Base-by-base conservation (phyloP, 1,140 invertebrate species). In the Potamilus streckersoni region DNA sequence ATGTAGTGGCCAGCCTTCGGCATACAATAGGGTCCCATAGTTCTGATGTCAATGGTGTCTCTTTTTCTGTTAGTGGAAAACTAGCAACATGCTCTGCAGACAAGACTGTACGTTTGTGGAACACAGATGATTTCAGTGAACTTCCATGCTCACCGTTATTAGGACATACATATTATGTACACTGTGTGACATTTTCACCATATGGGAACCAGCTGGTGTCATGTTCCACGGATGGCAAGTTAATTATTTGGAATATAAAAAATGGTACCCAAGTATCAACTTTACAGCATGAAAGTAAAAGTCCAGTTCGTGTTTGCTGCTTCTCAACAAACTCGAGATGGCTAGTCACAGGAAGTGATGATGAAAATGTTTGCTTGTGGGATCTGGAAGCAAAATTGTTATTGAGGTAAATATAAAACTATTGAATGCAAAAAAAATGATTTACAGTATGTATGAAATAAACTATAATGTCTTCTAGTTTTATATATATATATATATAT, bases 321-420 rank as follows among this genome's bases (percentile, higher is more conserved):
- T 95, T 95, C 87, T 93, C 93, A 1, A 91, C 92, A 8, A 92
- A 94, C 83, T 93, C 93, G 58, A 91, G 92, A 3, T 85, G 92
- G 60, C 87, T 95, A 20, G 92, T 93, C 6, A 94, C 94, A 19
- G 94, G 93, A 19, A 93, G 94, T 57, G 94, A 95, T 89, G 94
- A 94, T 87, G 94, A 94, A 58, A 92, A 92, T 57, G 89, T 95
- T 11, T 93, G 93, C 82, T 85, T 95, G 55, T 95, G 94, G 94
- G 93, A 95, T 89, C 87, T 95, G 19, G 87, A 93, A 20, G 92
- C 92, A 63, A 91, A 92, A 83, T 91, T 85, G 74, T 85, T 94
- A 49, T 88, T 94, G 69, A 93, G 92, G 93, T 93, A 88, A 49
- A 5, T 49, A 11, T 49, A 49, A 49, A 49, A 49, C 6, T 49